Evolutionary conservation across 2,888 invertebrate genomes (phyloP), one percentile per base, ranked within the genome.

Genomic region (Fissipunctia ypsillon): DNA sequence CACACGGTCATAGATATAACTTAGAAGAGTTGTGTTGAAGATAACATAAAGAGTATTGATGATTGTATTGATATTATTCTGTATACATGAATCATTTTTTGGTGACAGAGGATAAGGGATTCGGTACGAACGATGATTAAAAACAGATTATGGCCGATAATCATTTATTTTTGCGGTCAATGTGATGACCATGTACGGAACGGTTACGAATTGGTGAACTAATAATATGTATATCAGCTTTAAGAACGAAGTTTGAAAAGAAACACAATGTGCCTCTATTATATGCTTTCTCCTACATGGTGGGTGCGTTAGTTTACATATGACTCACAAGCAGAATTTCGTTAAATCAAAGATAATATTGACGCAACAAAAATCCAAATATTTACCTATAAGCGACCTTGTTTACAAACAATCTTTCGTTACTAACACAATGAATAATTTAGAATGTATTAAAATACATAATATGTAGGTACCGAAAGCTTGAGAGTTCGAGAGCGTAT

Each of bases 381-480:
- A 72, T 56, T 61, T 61, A 7, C n/a, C 7, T 2, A 41, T 79
- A 70, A 76, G 38, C 64, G 59, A 70, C 19, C 22, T 48, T 66
- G 25, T 68, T 80, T 76, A 76, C 45, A 66, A 61, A 80, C 31
- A 71, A 52, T 66, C 10, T 60, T n/a, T 56, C 43, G 56, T 52
- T 68, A n/a, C 59, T 57, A 75, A 75, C 56, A 82, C 68, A 70
- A 76, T 76, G 76, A 76, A 82, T 79, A 79, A 71, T 68, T 71
- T 81, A 57, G 50, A 75, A 72, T 67, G 48, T 69, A 81, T 81
- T 81, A 57, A 69, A 78, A 71, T 73, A 69, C 52, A 64, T 61
- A 83, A 71, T 80, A 66, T 66, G 28, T 80, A 66, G 63, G 28
- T 73, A n/a, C 25, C 31, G 67, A 16, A 72, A 60, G 59, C 38